Evolutionary conservation across 2,113 vertebrate genomes (phyloP), one percentile per base, ranked within the genome.

Genomic region (Mungos mungo): DNA sequence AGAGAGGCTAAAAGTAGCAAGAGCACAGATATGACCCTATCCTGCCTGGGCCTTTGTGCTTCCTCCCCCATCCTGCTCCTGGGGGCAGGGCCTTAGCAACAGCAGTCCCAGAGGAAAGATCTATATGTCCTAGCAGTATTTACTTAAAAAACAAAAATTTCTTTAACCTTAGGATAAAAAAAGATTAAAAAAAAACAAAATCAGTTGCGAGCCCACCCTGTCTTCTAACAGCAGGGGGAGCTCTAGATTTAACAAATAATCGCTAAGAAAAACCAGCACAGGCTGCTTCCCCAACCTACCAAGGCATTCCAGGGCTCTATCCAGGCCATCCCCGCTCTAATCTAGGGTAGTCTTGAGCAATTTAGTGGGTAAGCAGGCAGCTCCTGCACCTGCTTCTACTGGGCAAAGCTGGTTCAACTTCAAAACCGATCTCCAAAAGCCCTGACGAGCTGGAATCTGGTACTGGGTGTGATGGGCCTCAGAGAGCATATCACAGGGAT

Each of bases 211-310:
- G n/a, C 76, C 57, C 15, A 52, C 74, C 21, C 50, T 33, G 79
- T 6, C 41, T 77, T 69, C n/a, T 47, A 94, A 90, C 97, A 83
- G 90, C 94, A 98, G 98, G 95, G 96, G 98, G 98, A 79, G 96
- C 71, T 94, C 76, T 83, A 81, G 25, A 82, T 21, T 66, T 90
- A 90, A 83, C 35, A 92, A 87, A 71, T 16, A 83, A 68, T 14
- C 38, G 21, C 47, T 69, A 35, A 66, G n/a, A 54, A 90, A 29
- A 71, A 7, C 25, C 38, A 83, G 72, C 18, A 35, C 31, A 65
- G 11, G 35, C 45, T 74, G 14, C 11, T 19, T 65, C 11, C 52
- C 50, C 79, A 71, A 77, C 8, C 33, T 9, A 52, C n/a, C 54
- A 60, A 12, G 52, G 41, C 69, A 63, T 4, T 65, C 88, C 35